A percentile compares a stretch with the other conserved stretches of the same genome.
Conservation (phyloP, 2,888 invertebrate species). For the Dione vanillae region DNA sequence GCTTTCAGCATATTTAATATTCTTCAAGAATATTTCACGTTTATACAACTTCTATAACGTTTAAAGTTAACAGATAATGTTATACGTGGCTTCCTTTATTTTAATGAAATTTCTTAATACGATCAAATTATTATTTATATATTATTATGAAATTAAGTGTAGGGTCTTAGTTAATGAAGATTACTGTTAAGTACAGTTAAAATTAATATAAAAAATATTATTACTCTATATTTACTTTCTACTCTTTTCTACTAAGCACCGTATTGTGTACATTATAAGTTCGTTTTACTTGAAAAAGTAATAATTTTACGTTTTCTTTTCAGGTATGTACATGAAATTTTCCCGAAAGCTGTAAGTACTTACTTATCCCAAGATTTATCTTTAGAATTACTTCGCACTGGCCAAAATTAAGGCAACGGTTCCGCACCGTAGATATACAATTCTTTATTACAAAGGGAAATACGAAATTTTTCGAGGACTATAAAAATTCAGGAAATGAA, state of each 20-base stretch:
- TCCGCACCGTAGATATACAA: constrained; percentile 12
- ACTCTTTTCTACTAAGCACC: no score
- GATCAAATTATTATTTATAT: constrained; percentile 3
- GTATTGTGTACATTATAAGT: neutral
- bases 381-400: neutral
- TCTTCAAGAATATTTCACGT: constrained; percentile 5
- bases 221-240: no score
- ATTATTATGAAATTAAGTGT: neutral
- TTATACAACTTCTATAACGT: constrained; percentile 3
- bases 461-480: constrained; percentile 20
- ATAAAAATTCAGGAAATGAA: constrained; percentile 39
- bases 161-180: neutral
- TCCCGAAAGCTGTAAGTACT: constrained; percentile 12
- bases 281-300: neutral
- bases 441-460: constrained; percentile 24
- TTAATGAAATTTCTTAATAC: no score
- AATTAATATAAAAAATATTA: no score
- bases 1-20: no score
- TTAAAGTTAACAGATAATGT: neutral
- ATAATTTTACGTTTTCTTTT: neutral
- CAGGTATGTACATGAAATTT: constrained; percentile 2
- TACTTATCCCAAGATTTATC: constrained; percentile 12
- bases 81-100: constrained; percentile 10
- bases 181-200: no score
- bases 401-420: constrained; percentile 7